These are phyloP conservation scores for Heliconius erato DNA, from an alignment of 2,888 invertebrate species.

Conservation along the genomic window DNA sequence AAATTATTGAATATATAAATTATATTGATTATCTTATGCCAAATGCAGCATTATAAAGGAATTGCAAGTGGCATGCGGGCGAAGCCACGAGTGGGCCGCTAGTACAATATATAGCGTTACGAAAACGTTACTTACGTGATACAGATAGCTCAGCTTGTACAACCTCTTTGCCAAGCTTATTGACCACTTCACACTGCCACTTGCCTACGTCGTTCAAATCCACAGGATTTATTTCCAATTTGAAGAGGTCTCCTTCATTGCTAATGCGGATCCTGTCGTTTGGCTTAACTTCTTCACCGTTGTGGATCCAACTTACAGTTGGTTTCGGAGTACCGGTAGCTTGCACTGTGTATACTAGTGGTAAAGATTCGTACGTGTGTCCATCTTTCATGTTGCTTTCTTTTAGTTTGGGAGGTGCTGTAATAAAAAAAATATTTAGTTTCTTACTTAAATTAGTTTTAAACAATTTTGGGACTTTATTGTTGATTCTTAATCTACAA, in stretches of 20 bases:
- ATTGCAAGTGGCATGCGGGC: no score
- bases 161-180: slow-evolving; percentile 92
- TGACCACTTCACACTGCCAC: slow-evolving; percentile 93
- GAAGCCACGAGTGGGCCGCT: no score
- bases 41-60: no score
- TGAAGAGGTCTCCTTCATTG: slow-evolving; percentile 89
- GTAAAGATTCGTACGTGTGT: slow-evolving; percentile 92
- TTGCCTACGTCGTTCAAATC: slow-evolving; percentile 91
- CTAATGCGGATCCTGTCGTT: slow-evolving; percentile 87
- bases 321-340: slow-evolving; percentile 92
- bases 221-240: slow-evolving; percentile 90
- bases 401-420: slow-evolving; percentile 90
- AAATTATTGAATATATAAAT: no score
- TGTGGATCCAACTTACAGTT: slow-evolving; percentile 91
- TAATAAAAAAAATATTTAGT: slow-evolving; percentile 50
- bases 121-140: slow-evolving; percentile 85
- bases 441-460: neutral
- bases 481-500: neutral
- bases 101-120: no score
- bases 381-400: slow-evolving; percentile 91
- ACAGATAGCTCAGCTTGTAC: slow-evolving; percentile 91
- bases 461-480: neutral
- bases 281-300: slow-evolving; percentile 89
- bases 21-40: no score
- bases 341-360: slow-evolving; percentile 91